Evolutionary conservation across 2,888 invertebrate genomes (phyloP).

Genomic region (Lamellibrachia satsuma): DNA sequence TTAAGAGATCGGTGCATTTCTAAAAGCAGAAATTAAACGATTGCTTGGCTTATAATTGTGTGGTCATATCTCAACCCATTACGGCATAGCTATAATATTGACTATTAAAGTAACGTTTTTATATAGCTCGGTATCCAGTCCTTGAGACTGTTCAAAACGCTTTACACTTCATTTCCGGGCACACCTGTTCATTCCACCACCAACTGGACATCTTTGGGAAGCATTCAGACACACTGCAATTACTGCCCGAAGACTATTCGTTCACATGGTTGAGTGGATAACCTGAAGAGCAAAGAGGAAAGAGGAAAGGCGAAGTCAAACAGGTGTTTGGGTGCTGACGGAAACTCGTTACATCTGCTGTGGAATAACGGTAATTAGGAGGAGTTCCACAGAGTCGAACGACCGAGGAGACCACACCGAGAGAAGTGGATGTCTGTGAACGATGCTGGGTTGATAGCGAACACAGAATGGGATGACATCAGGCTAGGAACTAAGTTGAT

Average conservation of each 20-base stretch:
- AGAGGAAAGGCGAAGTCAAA: neutral
- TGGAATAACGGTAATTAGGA: neutral
- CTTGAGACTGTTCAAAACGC: no score
- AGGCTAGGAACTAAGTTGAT: neutral
- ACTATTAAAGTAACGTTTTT: neutral
- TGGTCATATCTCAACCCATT: neutral
- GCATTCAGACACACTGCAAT: no score
- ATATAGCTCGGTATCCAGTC: no score
- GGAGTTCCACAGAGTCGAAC: neutral
- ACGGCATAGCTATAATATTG: neutral
- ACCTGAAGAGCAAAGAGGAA: neutral
- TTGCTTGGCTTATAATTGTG: slow-evolving; percentile 1
- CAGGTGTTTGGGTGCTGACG: neutral
- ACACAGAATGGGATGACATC: neutral
- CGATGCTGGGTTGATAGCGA: neutral
- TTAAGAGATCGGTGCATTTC: neutral
- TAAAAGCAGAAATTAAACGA: slow-evolving; percentile 3
- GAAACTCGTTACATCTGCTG: neutral
- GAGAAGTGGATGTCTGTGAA: neutral
- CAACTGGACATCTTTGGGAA: no score
- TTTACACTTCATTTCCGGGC: no score
- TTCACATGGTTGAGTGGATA: neutral
- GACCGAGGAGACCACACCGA: neutral
- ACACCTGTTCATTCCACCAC: no score
- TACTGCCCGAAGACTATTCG: no score